Evolutionary conservation across 2,888 invertebrate species (phyloP).

Genomic region (Lasioglossum pauxillum): DNA sequence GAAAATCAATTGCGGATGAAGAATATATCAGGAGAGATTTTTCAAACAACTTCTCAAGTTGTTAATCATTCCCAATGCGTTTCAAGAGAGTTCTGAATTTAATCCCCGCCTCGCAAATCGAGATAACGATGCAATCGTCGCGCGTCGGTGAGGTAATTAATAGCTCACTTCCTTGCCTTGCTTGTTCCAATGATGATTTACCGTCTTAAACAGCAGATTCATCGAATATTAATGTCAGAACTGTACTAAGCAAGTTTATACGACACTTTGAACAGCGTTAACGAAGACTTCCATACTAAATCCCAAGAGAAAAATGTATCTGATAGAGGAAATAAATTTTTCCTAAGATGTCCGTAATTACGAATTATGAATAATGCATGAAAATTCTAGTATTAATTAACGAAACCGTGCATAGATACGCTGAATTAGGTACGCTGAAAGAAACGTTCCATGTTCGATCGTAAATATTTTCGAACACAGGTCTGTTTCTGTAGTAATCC

Average conservation of each 20-base stretch:
- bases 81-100: not conserved
- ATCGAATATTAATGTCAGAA: not conserved
- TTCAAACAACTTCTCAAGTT: not conserved
- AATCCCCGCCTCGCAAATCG: not conserved
- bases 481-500: not conserved
- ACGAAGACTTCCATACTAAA: not conserved
- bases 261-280: not conserved
- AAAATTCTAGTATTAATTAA: not conserved
- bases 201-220: not conserved
- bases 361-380: not conserved
- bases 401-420: not conserved
- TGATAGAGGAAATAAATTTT: not conserved
- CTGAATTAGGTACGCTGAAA: not conserved
- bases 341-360: not conserved
- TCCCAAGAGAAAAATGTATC: not conserved
- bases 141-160: not conserved
- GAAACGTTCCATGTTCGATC: not conserved
- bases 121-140: not conserved
- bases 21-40: not conserved
- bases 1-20: not conserved
- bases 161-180: not conserved
- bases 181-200: constrained; percentile 3
- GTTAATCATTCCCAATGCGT: not conserved
- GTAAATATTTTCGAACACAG: not conserved
- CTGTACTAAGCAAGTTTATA: not conserved